Conservation (phyloP, 1,140 invertebrate genomes). For the Globodera ellingtonae region DNA sequence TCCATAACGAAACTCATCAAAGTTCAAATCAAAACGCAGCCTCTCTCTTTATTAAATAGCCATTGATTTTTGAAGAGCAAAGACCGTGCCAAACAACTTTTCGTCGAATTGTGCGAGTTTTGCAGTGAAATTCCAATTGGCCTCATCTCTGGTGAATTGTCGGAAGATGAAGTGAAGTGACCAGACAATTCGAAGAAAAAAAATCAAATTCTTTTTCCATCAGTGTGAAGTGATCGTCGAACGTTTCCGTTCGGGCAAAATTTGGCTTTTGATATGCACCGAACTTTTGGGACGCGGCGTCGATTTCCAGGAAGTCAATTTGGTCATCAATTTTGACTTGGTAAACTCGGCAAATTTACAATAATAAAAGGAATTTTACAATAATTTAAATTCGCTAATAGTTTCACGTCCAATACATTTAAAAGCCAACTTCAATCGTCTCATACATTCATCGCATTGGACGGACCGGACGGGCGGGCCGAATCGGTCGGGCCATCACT, state of each 20-base stretch:
- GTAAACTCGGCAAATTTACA: not conserved
- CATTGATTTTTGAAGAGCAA: slow-evolving; percentile 70
- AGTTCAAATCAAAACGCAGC: no score
- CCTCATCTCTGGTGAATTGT: slow-evolving; percentile 87
- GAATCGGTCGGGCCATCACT: slow-evolving; percentile 73
- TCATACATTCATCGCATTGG: slow-evolving; percentile 91
- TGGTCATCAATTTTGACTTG: slow-evolving; percentile 97
- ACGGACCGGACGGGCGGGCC: slow-evolving; percentile 83
- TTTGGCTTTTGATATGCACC: slow-evolving; percentile 95
- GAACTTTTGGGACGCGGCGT: slow-evolving; percentile 94
- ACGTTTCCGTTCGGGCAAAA: slow-evolving; percentile 84
- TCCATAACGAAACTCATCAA: no score
- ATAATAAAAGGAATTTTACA: not conserved
- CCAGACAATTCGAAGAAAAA: not conserved
- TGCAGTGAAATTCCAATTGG: slow-evolving; percentile 89
- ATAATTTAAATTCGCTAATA: no score
- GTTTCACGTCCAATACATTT: no score
- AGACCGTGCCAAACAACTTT: slow-evolving; percentile 87
- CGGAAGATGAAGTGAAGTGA: slow-evolving; percentile 79
- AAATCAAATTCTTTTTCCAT: slow-evolving; percentile 42
- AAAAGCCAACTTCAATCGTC: slow-evolving; percentile 78
- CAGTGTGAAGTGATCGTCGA: slow-evolving; percentile 85
- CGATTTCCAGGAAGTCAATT: slow-evolving; percentile 93
- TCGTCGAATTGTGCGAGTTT: slow-evolving; percentile 77
- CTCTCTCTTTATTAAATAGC: not conserved